A percentile compares a stretch with the other conserved stretches of the same genome.
Evolutionary conservation across 2,797 vertebrate genomes (phyloP).

Genomic region (Cetoscarus ocellatus): DNA sequence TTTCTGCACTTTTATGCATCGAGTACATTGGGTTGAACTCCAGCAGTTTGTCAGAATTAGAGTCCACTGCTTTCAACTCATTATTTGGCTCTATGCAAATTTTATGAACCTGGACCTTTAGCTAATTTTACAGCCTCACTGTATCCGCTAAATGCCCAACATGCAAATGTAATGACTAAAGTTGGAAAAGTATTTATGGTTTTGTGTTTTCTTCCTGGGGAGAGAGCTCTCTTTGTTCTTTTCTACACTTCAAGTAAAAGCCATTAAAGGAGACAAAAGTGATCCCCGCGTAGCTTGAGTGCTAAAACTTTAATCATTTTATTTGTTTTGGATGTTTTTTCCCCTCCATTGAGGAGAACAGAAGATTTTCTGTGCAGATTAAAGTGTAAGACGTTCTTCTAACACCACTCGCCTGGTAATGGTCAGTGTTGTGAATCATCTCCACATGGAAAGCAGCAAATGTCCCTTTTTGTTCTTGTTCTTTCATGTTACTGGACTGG

Average conservation of each 20-base stretch:
- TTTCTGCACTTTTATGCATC: not conserved
- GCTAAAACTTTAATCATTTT: conserved; percentile 32
- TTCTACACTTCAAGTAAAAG: conserved; percentile 30
- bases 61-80: not conserved
- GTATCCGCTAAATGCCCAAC: conserved; percentile 20
- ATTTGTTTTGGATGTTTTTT: conserved; percentile 10
- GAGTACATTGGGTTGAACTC: conserved; percentile 11
- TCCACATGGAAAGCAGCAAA: not conserved
- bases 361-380: conserved; percentile 9
- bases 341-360: not conserved
- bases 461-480: not conserved
- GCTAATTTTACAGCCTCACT: no score
- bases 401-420: not conserved
- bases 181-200: conserved; percentile 32
- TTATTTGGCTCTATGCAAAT: not conserved
- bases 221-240: conserved; percentile 34
- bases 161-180: conserved; percentile 28
- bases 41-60: not conserved
- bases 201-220: conserved; percentile 9
- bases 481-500: not conserved
- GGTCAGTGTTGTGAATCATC: not conserved
- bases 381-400: not conserved
- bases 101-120: not conserved
- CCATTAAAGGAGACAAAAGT: conserved; percentile 29
- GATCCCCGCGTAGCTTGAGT: not conserved